Evolutionary conservation across 1,140 invertebrate genomes (phyloP).

Genomic region (Atta texana): DNA sequence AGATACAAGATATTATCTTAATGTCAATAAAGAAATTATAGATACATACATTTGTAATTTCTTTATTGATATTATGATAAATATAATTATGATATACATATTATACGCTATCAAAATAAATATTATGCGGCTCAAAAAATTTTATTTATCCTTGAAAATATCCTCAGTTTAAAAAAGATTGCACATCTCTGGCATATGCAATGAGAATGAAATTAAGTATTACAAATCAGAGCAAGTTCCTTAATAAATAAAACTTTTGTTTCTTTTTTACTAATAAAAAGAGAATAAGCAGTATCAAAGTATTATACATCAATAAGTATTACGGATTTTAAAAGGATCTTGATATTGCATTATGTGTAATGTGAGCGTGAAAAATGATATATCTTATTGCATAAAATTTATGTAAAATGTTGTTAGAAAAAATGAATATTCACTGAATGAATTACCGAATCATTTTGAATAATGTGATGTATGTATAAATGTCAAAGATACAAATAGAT

Average conservation of each 20-base stretch:
- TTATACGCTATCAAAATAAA: too few species aligned
- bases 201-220: conserved; percentile 7
- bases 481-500: conserved; percentile 5
- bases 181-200: background rate
- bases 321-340: background rate
- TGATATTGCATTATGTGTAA: background rate
- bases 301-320: conserved; percentile 31
- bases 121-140: too few species aligned
- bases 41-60: too few species aligned
- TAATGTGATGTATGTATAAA: background rate
- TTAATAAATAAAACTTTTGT: background rate
- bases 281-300: background rate
- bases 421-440: background rate
- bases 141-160: too few species aligned
- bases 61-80: too few species aligned
- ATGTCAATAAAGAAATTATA: too few species aligned
- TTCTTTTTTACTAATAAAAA: background rate
- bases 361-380: background rate
- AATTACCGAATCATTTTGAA: background rate
- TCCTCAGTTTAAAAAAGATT: too few species aligned
- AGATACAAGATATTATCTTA: too few species aligned
- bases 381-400: background rate
- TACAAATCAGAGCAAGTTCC: background rate
- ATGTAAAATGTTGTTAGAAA: background rate
- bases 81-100: too few species aligned